Base-by-base conservation (phyloP, 2,888 invertebrate genomes). In the Drosophila villosipedis region DNA sequence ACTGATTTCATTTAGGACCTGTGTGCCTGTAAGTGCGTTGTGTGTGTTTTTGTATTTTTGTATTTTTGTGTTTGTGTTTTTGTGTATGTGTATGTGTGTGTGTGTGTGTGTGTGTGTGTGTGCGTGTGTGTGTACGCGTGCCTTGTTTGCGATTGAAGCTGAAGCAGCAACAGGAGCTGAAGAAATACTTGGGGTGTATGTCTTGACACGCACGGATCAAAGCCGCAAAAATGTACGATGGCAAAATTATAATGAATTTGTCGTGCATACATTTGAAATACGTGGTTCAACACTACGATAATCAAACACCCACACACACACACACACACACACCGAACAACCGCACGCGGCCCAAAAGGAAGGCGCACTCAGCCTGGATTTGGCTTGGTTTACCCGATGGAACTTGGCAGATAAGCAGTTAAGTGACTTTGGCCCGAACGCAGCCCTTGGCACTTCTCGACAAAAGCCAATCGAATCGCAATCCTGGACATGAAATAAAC, bases 201-300 rank as follows among this genome's bases (percentile, higher is more conserved):
- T 80, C 84, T 80, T 84, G 76, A 82, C 91, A 86, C 90, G 91
- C 84, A 87, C 82, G 68, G 62, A 85, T 69, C 75, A 73, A 87
- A 84, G 76, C 69, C 77, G 50, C 70, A 75, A 66, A 16, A 72
- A 47, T 47, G 47, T 33, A 37, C 66, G 33, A 50, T 39, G 60
- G 50, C 55, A 55, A 83, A 84, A 80, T 89, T 86, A 86, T 89
- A 86, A 90, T 90, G 85, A 86, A 90, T 90, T 86, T 77, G 82
- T 90, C 89, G 76, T 90, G 76, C 76, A 89, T 89, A 75, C 72
- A 78, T 28, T 68, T 68, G 35, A 57, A 83, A 73, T 73, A 73
- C 66, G 69, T 78, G 71, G 61, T 60, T 75, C 65, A 9, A 68
- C 54, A 68, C 73, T 39, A 53, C 47, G 54, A 63, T 43, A 58